Evolutionary conservation across 1,140 invertebrate genomes (phyloP), one percentile per base, ranked within the genome.

Genomic region (Cherax quadricarinatus): DNA sequence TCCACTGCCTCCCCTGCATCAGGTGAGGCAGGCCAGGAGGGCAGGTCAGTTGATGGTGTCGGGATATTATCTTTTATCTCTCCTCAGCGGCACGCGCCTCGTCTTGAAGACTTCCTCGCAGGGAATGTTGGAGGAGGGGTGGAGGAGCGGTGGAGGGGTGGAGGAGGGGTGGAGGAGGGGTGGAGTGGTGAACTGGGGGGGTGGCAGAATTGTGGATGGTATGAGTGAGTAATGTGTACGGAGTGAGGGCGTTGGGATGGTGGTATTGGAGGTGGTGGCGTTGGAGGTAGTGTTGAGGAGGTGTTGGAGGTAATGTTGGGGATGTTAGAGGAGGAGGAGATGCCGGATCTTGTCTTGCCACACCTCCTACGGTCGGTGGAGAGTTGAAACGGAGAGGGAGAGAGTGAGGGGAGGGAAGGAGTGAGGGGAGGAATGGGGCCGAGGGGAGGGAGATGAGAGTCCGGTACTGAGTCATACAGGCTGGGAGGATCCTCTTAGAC

Each of bases 31-130:
- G 49, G 78, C 18, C 66, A 51, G 60, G 41, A 24, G 49, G 30
- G 4, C 48, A 53, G 85, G 85, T 24, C 41, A 66, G 66, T 24
- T 10, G 66, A 10, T 30, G 70, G 85, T 84, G 88, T 90, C 78
- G 60, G 24, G 79, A 12, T 57, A 16, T 82, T 82, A 82, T 70
- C 80, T 51, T 16, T 80, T 80, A 70, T 82, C 30, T 16, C 78
- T 82, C 57, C 70, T 57, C 79, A 51, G 57, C 48, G 12, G 78
- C 87, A 82, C 60, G 57, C 49, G 87, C 66, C 14, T 21, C 49
- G 21, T 48, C 85, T 66, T 86, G 51, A 51, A 24, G 49, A 51
- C 85, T 10, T 48, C n/a, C 49, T 30, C 41, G 51, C 70, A 24
- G 24, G 81, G 51, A 60, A 6, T 3, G 53, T 24, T 51, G 80